Evolutionary conservation across 1,140 invertebrate species (phyloP).

Genomic region (Apis cerana): DNA sequence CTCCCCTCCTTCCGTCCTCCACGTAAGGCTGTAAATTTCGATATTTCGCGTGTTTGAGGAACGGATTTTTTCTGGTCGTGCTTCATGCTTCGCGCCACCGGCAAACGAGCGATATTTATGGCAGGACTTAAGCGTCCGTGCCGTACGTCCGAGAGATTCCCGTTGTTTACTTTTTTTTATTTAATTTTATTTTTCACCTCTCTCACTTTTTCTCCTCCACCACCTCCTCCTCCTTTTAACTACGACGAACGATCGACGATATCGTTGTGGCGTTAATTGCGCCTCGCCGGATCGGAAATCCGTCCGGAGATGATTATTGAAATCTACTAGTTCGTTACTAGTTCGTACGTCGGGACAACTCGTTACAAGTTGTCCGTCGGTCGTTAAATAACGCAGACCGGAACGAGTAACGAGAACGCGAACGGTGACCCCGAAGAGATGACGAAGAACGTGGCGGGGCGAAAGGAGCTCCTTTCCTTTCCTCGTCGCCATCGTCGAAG

Average conservation of each 20-base stretch:
- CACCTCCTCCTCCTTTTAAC: too few species aligned
- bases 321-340: constrained; percentile 23
- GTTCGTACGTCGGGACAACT: constrained; percentile 26
- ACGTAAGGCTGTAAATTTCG: constrained; percentile 78
- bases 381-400: constrained; percentile 19
- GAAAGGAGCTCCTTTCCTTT: too few species aligned
- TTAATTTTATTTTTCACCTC: not conserved
- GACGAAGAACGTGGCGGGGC: not conserved
- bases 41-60: constrained; percentile 74
- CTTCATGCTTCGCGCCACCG: constrained; percentile 70
- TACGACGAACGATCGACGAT: not conserved
- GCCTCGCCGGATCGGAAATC: constrained; percentile 8
- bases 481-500: not conserved
- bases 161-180: not conserved
- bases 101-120: constrained; percentile 72
- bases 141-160: constrained; percentile 13
- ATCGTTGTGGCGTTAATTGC: constrained; percentile 20
- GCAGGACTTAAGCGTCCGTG: constrained; percentile 54
- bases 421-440: not conserved
- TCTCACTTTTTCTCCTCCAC: not conserved
- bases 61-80: constrained; percentile 76
- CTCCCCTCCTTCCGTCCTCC: constrained; percentile 69
- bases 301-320: not conserved
- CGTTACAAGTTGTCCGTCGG: constrained; percentile 7
- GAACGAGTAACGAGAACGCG: not conserved